phyloP scores from a whole-genome alignment of 2,797 vertebrate species.

The Lacerta viridis region DNA sequence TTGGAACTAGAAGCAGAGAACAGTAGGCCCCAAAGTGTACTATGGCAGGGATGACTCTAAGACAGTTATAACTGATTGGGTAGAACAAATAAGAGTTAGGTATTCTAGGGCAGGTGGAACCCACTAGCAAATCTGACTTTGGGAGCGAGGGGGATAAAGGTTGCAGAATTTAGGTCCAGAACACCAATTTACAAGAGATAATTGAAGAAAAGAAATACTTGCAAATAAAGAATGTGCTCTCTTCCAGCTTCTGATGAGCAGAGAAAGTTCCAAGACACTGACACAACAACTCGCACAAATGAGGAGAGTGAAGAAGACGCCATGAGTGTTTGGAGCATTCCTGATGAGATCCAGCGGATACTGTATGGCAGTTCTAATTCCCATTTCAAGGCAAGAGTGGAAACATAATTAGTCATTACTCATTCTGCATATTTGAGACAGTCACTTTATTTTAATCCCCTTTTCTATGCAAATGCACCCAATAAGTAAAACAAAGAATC shows the following conservation, averaged over 20 bases:
- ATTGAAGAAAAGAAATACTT: background rate
- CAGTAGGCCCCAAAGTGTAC: background rate
- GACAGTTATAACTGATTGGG: background rate
- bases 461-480: no score
- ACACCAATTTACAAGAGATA: background rate
- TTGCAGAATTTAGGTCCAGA: background rate
- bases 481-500: background rate
- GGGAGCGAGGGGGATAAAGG: no score
- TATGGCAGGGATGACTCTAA: background rate
- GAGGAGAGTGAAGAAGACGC: constrained; percentile 68
- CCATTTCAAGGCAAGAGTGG: constrained; percentile 66
- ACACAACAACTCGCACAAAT: constrained; percentile 34
- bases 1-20: background rate
- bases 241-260: constrained; percentile 63
- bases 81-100: background rate
- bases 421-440: background rate
- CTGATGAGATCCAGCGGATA: constrained; percentile 75
- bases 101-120: background rate
- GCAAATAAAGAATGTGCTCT: background rate
- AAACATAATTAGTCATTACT: background rate
- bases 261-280: background rate
- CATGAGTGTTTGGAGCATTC: constrained; percentile 81
- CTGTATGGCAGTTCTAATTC: constrained; percentile 62
- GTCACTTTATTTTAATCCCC: background rate
- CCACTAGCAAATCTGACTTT: background rate